Conservation (phyloP, 1,140 invertebrate species). For the Portunus trituberculatus region DNA sequence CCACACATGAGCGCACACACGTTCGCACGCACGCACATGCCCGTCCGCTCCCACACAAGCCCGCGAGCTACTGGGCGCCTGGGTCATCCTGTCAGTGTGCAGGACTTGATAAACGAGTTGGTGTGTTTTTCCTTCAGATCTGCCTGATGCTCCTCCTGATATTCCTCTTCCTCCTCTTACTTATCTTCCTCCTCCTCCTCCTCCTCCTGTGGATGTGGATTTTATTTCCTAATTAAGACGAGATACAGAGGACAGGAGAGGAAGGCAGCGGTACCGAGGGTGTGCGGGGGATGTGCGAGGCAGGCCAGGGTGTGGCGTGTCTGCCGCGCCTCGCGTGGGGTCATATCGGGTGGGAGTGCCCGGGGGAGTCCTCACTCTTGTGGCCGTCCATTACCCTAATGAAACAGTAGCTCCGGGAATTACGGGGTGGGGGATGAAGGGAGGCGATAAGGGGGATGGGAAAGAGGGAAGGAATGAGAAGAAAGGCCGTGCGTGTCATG, state of each 20-base stretch:
- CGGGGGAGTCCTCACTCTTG: constrained; percentile 49
- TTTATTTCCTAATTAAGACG: constrained; percentile 38
- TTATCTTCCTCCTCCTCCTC: background rate
- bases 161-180: background rate
- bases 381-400: constrained; percentile 70
- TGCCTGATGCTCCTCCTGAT: background rate
- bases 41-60: background rate
- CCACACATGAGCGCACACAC: background rate
- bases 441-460: background rate
- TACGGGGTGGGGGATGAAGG: constrained; percentile 15
- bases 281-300: constrained; percentile 2
- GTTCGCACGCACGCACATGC: constrained; percentile 1
- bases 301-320: constrained; percentile 52
- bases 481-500: background rate
- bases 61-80: constrained; percentile 37
- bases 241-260: constrained; percentile 11
- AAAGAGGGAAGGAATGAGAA: background rate
- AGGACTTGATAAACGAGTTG: background rate
- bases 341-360: constrained; percentile 53
- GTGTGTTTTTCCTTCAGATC: background rate
- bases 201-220: background rate
- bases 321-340: constrained; percentile 42
- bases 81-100: background rate
- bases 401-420: constrained; percentile 42
- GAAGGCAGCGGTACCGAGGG: background rate